phyloP scores from a whole-genome alignment of 1,140 invertebrate species.

The Hydropsyche tenuis region DNA sequence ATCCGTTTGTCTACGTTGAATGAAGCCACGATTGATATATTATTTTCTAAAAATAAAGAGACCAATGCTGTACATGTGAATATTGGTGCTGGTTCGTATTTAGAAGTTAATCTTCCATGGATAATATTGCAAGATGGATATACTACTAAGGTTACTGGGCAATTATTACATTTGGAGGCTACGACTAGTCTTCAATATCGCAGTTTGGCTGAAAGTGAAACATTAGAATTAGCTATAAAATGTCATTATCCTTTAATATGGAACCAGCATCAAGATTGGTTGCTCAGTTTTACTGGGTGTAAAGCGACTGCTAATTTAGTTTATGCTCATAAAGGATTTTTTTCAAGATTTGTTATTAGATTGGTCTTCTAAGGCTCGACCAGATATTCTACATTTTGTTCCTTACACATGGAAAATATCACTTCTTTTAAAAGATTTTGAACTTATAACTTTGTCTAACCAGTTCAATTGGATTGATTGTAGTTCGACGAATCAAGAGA shows the following conservation, averaged over 20 bases:
- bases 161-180: slow-evolving; percentile 90
- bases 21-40: slow-evolving; percentile 92
- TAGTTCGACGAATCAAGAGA: slow-evolving; percentile 93
- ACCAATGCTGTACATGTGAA: slow-evolving; percentile 96
- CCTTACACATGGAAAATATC: slow-evolving; percentile 97
- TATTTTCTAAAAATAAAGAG: slow-evolving; percentile 96
- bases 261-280: slow-evolving; percentile 96
- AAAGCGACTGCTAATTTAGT: slow-evolving; percentile 92
- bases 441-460: slow-evolving; percentile 92
- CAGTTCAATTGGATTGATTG: slow-evolving; percentile 99
- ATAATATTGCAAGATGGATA: slow-evolving; percentile 85
- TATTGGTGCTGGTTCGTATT: slow-evolving; percentile 89
- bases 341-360: slow-evolving; percentile 96
- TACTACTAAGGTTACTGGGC: slow-evolving; percentile 89
- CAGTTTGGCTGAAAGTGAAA: slow-evolving; percentile 91
- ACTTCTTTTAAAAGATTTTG: slow-evolving; percentile 92
- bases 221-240: slow-evolving; percentile 87
- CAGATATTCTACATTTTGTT: slow-evolving; percentile 93
- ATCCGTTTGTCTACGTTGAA: slow-evolving; percentile 88
- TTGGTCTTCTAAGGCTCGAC: slow-evolving; percentile 89
- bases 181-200: slow-evolving; percentile 93
- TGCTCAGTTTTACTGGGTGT: slow-evolving; percentile 86
- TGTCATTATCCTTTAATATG: slow-evolving; percentile 90
- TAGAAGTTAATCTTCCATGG: slow-evolving; percentile 96
- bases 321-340: slow-evolving; percentile 92